phyloP scores from a whole-genome alignment of 2,113 vertebrate species.

The Shinisaurus crocodilurus region DNA sequence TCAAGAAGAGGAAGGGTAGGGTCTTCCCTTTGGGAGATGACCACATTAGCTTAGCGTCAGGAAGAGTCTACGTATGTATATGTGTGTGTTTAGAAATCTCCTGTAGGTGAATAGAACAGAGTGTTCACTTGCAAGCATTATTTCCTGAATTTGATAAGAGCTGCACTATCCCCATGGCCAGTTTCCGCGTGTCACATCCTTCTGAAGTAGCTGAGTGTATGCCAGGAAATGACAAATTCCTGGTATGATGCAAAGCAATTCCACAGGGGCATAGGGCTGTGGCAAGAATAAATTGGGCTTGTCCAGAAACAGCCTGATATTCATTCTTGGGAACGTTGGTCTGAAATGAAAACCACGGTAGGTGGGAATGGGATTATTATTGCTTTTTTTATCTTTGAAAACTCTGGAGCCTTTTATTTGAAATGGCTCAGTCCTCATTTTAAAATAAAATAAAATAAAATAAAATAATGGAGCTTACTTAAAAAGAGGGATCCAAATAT shows the following conservation, averaged over 20 bases:
- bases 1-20: slow-evolving; percentile 77
- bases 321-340: slow-evolving; percentile 43
- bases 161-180: slow-evolving; percentile 65
- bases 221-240: slow-evolving; percentile 79
- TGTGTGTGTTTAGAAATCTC: slow-evolving; percentile 62
- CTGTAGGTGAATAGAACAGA: slow-evolving; percentile 77
- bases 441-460: not conserved
- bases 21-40: slow-evolving; percentile 67
- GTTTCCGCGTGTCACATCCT: slow-evolving; percentile 83
- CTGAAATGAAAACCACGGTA: slow-evolving; percentile 71
- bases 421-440: not conserved
- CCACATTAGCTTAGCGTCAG: slow-evolving; percentile 70
- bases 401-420: rapidly evolving
- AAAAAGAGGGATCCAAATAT: not conserved
- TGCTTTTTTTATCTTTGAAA: slow-evolving; percentile 1
- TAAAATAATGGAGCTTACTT: slow-evolving; percentile 25
- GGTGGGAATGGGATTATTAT: slow-evolving; percentile 65
- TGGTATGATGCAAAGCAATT: slow-evolving; percentile 78
- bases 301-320: slow-evolving; percentile 76
- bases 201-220: slow-evolving; percentile 66
- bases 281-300: slow-evolving; percentile 74
- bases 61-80: slow-evolving; percentile 47
- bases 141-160: slow-evolving; percentile 78
- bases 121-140: slow-evolving; percentile 69
- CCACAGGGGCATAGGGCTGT: slow-evolving; percentile 66